These are phyloP conservation scores for Buphagus erythrorhynchus DNA, from an alignment of 2,797 vertebrate genomes.

Conservation along the genomic window DNA sequence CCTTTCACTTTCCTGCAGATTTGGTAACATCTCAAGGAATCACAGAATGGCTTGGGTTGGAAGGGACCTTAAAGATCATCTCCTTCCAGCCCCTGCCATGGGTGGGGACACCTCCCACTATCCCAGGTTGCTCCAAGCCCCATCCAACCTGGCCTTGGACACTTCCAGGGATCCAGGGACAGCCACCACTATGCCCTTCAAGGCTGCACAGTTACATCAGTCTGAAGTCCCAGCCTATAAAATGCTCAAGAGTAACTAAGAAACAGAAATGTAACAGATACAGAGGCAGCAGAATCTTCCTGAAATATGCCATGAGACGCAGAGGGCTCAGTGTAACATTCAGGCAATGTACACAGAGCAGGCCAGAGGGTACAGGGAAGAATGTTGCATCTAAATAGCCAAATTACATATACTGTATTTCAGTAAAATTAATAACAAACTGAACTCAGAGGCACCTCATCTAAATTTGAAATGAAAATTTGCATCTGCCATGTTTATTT, in stretches of 20 bases:
- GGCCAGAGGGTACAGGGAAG: neutral
- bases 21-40: neutral
- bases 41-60: neutral
- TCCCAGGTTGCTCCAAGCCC: neutral
- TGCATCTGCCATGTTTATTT: constrained; percentile 52
- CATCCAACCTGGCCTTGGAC: neutral
- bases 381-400: constrained; percentile 14
- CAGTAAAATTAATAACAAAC: constrained; percentile 21
- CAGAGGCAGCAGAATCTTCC: neutral
- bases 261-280: neutral
- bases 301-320: neutral
- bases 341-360: neutral
- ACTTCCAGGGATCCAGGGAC: neutral
- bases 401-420: constrained; percentile 21
- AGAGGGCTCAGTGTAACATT: neutral
- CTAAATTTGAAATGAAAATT: constrained; percentile 58
- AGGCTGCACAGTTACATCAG: neutral
- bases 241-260: neutral
- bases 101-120: neutral
- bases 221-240: neutral
- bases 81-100: neutral
- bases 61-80: neutral
- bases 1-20: neutral
- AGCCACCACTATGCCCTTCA: neutral
- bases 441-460: constrained; percentile 28